These are phyloP conservation scores for Hydrochoerus hydrochaeris DNA, from an alignment of 2,113 vertebrate genomes.

Conservation along the genomic window DNA sequence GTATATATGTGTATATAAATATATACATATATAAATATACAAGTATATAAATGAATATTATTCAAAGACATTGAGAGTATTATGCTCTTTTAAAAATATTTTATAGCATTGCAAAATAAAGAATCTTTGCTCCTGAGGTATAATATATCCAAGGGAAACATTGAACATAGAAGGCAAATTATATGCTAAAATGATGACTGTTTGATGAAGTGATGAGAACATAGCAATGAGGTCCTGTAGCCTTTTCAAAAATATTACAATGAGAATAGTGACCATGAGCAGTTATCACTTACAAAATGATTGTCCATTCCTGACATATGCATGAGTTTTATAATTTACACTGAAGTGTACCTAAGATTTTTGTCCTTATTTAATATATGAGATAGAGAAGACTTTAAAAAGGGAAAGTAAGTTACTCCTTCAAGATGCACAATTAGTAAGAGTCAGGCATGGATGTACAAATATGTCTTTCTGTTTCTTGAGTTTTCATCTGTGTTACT, in stretches of 20 bases:
- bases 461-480: background rate
- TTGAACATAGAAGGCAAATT: background rate
- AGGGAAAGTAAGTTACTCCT: background rate
- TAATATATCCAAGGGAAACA: background rate
- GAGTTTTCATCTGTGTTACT: background rate
- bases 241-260: background rate
- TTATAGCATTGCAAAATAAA: background rate
- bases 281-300: background rate
- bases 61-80: background rate
- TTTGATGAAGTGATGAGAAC: background rate
- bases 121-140: background rate
- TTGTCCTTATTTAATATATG: background rate
- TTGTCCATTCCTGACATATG: background rate
- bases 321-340: background rate
- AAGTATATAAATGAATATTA: background rate
- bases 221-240: background rate
- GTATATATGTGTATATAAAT: background rate
- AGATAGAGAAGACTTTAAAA: background rate
- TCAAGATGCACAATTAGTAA: background rate
- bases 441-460: background rate
- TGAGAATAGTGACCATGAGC: background rate
- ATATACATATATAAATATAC: background rate
- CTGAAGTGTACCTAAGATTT: background rate
- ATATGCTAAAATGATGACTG: background rate
- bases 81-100: constrained; percentile 1